Evolutionary conservation across 2,113 vertebrate genomes (phyloP).

Genomic region (Antechinus stuartii): DNA sequence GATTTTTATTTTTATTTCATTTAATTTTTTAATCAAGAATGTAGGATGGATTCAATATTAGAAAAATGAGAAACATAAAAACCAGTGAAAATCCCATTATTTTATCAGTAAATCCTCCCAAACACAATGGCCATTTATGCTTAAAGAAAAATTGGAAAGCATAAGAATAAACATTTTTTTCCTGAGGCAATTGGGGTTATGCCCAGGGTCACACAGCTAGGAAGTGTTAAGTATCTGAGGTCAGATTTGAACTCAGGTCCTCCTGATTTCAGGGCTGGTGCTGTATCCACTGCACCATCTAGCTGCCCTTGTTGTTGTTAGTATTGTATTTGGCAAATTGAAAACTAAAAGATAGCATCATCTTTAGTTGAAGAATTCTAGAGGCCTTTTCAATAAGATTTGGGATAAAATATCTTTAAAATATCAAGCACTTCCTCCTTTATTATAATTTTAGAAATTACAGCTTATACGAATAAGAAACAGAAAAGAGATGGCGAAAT

Average conservation of each 20-base stretch:
- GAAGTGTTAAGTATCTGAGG: no score
- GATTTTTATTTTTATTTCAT: not conserved
- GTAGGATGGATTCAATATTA: not conserved
- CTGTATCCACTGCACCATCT: no score
- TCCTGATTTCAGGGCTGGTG: no score
- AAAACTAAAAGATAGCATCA: not conserved
- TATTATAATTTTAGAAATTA: not conserved
- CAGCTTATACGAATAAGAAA: not conserved
- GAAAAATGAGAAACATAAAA: not conserved
- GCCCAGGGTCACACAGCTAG: no score
- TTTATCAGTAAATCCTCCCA: not conserved
- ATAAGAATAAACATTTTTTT: not conserved
- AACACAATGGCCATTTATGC: not conserved
- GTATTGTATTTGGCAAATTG: not conserved
- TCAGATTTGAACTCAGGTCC: no score
- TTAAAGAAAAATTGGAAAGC: not conserved
- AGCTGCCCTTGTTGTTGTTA: not conserved
- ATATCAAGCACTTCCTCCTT: not conserved
- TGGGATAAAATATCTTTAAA: not conserved
- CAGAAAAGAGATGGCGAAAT: not conserved
- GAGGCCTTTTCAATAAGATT: not conserved
- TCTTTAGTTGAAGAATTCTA: not conserved
- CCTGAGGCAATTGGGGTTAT: no score
- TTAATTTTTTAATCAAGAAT: not conserved
- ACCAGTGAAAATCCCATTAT: not conserved